These are phyloP conservation scores for Hylyphantes graminicola DNA, from an alignment of 1,140 invertebrate genomes.

Conservation along the genomic window DNA sequence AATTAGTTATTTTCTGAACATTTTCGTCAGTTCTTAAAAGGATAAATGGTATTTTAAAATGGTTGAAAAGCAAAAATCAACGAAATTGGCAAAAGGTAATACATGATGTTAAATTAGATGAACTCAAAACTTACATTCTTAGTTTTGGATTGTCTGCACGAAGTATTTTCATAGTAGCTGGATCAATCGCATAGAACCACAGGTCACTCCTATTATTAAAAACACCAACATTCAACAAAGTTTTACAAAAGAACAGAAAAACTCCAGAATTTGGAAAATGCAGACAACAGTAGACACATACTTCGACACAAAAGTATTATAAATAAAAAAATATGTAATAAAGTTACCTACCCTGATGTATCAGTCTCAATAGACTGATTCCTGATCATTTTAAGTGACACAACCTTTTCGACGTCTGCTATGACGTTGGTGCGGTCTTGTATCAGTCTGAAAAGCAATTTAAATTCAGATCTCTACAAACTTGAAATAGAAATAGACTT, in stretches of 20 bases:
- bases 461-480: neutral
- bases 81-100: too few species aligned
- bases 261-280: neutral
- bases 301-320: neutral
- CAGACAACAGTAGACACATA: neutral
- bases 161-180: constrained; percentile 79
- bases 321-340: too few species aligned
- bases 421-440: constrained; percentile 80
- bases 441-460: constrained; percentile 69
- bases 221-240: too few species aligned
- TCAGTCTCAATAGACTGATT: constrained; percentile 76
- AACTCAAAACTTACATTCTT: constrained; percentile 74
- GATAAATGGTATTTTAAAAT: too few species aligned
- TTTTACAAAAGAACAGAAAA: neutral
- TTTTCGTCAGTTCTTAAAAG: too few species aligned
- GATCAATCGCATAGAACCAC: constrained; percentile 88
- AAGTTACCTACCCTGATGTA: constrained; percentile 70
- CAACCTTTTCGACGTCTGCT: constrained; percentile 82
- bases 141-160: constrained; percentile 77
- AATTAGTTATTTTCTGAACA: too few species aligned
- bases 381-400: constrained; percentile 75
- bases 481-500: too few species aligned
- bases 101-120: too few species aligned
- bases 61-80: too few species aligned
- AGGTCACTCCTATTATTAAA: constrained; percentile 75